Base-by-base conservation (phyloP, 1,140 invertebrate species). In the Ceratina calcarata region DNA sequence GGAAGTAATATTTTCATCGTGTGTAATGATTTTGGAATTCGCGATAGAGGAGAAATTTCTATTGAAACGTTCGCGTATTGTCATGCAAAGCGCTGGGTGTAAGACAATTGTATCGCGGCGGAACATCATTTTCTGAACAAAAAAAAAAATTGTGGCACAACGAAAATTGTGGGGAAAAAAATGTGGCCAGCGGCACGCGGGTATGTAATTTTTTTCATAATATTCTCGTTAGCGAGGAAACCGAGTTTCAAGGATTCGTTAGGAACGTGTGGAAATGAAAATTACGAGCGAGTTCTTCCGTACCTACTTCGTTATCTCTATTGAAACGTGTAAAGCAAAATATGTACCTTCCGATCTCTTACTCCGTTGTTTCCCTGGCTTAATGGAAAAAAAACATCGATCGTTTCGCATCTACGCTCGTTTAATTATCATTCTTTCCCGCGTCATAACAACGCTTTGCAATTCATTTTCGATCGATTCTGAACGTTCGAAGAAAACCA, bases 1-100 rank as follows among this genome's bases (percentile, higher is more conserved):
- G 58, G 58, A 60, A 60, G 58, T 22, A 60, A 60, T 60, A 60
- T 60, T 60, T 24, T 60, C 22, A 60, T 60, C 24, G 20, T 8
- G 20, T 24, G 22, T 24, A 60, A 60, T 15, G 20, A 24, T 60
- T 60, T 24, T 60, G 13, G 12, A 60, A 60, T 27, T 24, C 24
- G 10, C 20, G 18, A 18, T 15, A 18, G 58, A 22, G 57, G 57
- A 22, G 37, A 60, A 22, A 60, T 60, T 60, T 24, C 12, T 60
- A 24, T 60, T 60, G 6, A 24, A 13, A 60, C 10, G 20, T 24
- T 24, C 24, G 10, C 20, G 22, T 60, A 60, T 24, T 60, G 20
- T 60, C 15, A 60, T 24, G 58, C 20, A 24, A 60, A 60, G 10
- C 8, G 24, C 20, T 24, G 20, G 10, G 13, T 24, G 20, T 24